Percentiles rank a stretch among this genome's conserved stretches.
These are phyloP conservation scores for Operophtera brumata DNA, from an alignment of 2,888 invertebrate species.

Conservation along the genomic window DNA sequence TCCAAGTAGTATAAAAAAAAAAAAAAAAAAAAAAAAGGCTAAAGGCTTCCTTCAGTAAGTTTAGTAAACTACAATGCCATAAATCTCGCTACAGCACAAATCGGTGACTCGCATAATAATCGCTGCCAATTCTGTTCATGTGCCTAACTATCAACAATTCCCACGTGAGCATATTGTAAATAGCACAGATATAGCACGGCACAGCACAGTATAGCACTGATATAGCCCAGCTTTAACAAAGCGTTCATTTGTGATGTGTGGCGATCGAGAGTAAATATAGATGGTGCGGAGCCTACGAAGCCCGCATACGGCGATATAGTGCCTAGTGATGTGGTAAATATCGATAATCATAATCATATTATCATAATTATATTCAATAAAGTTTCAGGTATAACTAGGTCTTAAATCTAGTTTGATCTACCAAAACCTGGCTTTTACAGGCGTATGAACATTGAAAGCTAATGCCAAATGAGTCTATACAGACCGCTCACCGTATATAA, in stretches of 20 bases:
- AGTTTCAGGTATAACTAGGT: no score
- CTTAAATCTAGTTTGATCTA: no score
- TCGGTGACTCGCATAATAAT: neutral
- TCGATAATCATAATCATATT: neutral
- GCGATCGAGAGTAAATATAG: conserved; percentile 58
- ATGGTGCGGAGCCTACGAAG: conserved; percentile 50
- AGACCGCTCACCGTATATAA: no score
- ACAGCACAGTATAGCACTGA: conserved; percentile 3
- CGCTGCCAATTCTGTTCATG: conserved; percentile 3
- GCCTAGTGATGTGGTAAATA: neutral
- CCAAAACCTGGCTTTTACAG: no score
- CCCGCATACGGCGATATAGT: conserved; percentile 37
- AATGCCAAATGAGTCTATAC: no score
- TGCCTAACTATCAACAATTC: conserved; percentile 13
- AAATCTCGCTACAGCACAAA: no score
- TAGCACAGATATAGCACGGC: conserved; percentile 18
- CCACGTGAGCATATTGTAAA: conserved; percentile 21
- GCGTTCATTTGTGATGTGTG: conserved; percentile 49
- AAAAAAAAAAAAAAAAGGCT: no score
- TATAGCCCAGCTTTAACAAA: conserved; percentile 24
- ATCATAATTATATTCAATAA: neutral
- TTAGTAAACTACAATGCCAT: no score
- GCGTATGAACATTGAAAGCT: no score
- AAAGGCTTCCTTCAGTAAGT: no score
- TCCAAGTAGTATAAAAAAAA: no score